phyloP scores from a whole-genome alignment of 2,888 invertebrate genomes.

The Eupithecia inturbata region DNA sequence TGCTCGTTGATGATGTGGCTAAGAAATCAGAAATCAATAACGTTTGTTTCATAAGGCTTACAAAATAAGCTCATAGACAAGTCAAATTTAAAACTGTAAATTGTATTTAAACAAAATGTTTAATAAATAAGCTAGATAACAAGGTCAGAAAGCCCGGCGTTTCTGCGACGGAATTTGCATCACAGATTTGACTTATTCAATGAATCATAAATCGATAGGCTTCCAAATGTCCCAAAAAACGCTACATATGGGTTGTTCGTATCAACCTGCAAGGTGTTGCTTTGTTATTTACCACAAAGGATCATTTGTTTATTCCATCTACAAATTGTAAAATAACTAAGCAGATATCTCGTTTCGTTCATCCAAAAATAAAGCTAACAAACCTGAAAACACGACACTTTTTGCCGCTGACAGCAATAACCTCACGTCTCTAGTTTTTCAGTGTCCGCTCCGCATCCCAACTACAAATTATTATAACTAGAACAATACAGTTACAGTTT shows the following conservation, averaged over 20 bases:
- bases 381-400: conserved; percentile 16
- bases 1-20: neutral
- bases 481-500: conserved; percentile 26
- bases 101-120: neutral
- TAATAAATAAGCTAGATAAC: neutral
- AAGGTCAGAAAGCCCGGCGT: neutral
- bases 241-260: neutral
- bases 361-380: conserved; percentile 1
- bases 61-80: neutral
- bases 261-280: neutral
- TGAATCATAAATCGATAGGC: neutral
- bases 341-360: neutral
- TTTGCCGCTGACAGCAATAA: conserved; percentile 15
- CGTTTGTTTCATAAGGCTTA: neutral
- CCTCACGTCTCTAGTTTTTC: conserved; percentile 21
- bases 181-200: neutral
- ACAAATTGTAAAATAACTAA: neutral
- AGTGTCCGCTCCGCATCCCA: conserved; percentile 19
- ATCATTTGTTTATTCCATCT: neutral
- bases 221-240: neutral
- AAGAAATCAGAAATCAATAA: neutral
- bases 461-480: conserved; percentile 21
- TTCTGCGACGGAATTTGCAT: neutral
- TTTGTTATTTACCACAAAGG: neutral
- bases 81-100: neutral